phyloP scores from a whole-genome alignment of 1,140 invertebrate genomes.

The Drosophila mayri region DNA sequence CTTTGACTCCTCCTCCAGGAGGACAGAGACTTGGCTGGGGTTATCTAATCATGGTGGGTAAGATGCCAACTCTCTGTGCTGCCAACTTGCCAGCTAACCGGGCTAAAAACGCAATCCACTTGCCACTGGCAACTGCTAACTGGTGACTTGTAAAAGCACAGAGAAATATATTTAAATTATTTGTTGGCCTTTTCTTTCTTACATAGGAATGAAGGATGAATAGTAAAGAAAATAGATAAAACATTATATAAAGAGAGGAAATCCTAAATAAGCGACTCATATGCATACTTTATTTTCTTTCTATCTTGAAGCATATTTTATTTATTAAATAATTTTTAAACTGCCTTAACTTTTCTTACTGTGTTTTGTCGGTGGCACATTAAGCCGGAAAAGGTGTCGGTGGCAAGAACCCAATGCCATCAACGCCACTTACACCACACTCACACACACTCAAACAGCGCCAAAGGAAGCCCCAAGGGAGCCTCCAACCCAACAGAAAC shows the following conservation, averaged over 20 bases:
- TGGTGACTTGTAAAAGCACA: not conserved
- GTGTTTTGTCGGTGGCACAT: conserved; percentile 48
- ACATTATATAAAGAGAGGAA: not conserved
- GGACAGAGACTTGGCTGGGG: conserved; percentile 4
- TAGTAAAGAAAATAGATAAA: not conserved
- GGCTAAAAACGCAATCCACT: conserved; percentile 57
- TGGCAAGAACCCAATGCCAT: conserved; percentile 54
- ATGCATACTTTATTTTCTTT: not conserved
- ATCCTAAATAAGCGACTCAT: not conserved
- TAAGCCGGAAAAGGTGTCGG: conserved; percentile 70
- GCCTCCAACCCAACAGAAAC: conserved; percentile 7
- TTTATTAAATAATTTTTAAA: not conserved
- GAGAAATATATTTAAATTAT: not conserved
- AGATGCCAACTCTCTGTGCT: conserved; percentile 49
- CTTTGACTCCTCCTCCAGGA: conserved; percentile 23
- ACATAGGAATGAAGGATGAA: not conserved
- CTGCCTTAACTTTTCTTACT: not conserved
- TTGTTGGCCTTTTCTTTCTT: not conserved
- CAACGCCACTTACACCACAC: conserved; percentile 34
- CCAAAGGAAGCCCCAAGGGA: conserved; percentile 50
- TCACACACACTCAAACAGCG: not conserved
- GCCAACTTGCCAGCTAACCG: conserved; percentile 38
- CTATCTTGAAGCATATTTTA: not conserved
- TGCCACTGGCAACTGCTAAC: conserved; percentile 42
- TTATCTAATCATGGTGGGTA: conserved; percentile 73